Evolutionary conservation across 2,888 invertebrate genomes (phyloP).

Genomic region (Hecatera dysodea): DNA sequence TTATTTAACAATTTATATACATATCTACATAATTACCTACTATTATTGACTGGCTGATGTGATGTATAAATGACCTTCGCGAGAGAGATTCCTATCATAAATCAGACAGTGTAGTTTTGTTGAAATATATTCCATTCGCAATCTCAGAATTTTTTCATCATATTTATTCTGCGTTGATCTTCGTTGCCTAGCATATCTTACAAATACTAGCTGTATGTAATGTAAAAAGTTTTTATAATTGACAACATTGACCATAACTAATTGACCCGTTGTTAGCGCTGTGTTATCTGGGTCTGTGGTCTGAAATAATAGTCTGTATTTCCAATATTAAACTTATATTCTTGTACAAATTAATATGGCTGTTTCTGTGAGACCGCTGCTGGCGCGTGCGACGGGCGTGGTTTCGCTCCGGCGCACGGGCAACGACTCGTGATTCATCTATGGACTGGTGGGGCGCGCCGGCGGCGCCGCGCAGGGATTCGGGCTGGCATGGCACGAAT

Average conservation of each 20-base stretch:
- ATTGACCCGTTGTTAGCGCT: slow-evolving; percentile 8
- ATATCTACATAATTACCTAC: not conserved
- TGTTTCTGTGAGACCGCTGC: no score
- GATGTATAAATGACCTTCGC: not conserved
- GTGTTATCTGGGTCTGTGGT: no score
- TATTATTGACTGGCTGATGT: not conserved
- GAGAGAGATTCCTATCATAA: not conserved
- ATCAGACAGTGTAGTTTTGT: not conserved
- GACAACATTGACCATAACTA: not conserved
- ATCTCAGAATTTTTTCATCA: no score
- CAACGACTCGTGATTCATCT: no score
- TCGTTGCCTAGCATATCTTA: not conserved
- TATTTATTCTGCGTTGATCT: not conserved
- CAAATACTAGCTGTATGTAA: not conserved
- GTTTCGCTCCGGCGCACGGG: no score
- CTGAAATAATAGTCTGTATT: no score
- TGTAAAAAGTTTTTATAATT: slow-evolving; percentile 2
- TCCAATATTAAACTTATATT: no score
- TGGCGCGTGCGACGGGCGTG: no score
- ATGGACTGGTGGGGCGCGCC: no score
- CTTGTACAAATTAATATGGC: no score
- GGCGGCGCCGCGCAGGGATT: no score
- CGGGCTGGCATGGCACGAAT: no score
- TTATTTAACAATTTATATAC: slow-evolving; percentile 12
- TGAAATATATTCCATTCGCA: not conserved